These are phyloP conservation scores for Gallinago media DNA, from an alignment of 2,113 vertebrate species.

Conservation along the genomic window DNA sequence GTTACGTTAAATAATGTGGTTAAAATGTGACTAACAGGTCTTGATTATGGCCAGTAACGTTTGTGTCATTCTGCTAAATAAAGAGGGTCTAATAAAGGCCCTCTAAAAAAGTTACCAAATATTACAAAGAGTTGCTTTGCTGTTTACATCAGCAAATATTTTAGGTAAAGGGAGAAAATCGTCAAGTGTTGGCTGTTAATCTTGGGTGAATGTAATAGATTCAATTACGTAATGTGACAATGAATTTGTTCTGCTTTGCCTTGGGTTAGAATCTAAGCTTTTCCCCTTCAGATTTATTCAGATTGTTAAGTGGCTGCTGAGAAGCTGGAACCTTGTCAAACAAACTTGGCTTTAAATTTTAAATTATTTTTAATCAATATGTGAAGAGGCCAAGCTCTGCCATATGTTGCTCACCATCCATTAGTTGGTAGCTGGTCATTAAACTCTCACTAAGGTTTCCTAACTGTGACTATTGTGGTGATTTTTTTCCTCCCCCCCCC, in stretches of 20 bases:
- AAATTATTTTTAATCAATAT: conserved; percentile 56
- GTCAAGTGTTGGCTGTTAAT: conserved; percentile 8
- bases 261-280: conserved; percentile 39
- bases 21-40: not conserved
- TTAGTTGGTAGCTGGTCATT: conserved; percentile 62
- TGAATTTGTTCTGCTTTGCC: not conserved
- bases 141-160: conserved; percentile 14
- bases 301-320: conserved; percentile 5
- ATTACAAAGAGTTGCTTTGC: not conserved
- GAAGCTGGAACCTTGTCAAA: conserved; percentile 31
- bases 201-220: conserved; percentile 7
- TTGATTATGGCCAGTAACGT: not conserved
- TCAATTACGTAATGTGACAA: conserved; percentile 33
- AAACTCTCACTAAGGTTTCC: conserved; percentile 63
- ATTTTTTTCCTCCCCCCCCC: not conserved
- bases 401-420: conserved; percentile 46
- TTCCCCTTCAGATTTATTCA: conserved; percentile 4
- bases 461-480: conserved; percentile 46
- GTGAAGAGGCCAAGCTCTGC: conserved; percentile 32
- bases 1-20: not conserved
- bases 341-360: conserved; percentile 36
- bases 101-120: not conserved
- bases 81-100: not conserved
- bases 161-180: not conserved
- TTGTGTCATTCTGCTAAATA: not conserved